A percentile compares a stretch with the other conserved stretches of the same genome.
These are phyloP conservation scores for Oryctes rhinoceros DNA, from an alignment of 1,140 invertebrate genomes.

Conservation along the genomic window DNA sequence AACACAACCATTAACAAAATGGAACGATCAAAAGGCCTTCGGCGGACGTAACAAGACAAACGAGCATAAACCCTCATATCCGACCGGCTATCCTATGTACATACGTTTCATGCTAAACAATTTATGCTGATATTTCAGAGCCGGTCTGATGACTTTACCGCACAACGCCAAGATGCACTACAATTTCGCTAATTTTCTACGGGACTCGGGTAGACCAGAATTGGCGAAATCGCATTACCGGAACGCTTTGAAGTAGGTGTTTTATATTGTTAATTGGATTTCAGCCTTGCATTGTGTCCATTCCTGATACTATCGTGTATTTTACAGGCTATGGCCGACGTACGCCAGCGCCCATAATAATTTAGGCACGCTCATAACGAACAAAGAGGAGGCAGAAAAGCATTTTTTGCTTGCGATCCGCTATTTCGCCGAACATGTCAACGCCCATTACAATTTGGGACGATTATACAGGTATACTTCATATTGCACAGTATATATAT, in stretches of 20 bases:
- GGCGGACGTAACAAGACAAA: no score
- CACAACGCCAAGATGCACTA: constrained; percentile 92
- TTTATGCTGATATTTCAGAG: constrained; percentile 63
- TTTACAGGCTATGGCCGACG: constrained; percentile 80
- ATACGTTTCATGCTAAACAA: neutral
- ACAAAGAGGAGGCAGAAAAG: constrained; percentile 72
- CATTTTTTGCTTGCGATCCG: constrained; percentile 81
- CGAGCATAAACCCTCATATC: no score
- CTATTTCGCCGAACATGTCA: constrained; percentile 79
- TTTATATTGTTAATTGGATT: constrained; percentile 41
- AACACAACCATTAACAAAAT: no score
- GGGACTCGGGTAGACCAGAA: constrained; percentile 75
- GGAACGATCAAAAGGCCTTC: no score
- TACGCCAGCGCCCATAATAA: constrained; percentile 92
- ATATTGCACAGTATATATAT: no score
- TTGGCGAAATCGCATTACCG: constrained; percentile 82
- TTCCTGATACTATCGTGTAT: neutral
- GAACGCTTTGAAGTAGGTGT: constrained; percentile 79
- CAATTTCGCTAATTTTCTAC: constrained; percentile 88
- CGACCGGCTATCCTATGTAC: no score
- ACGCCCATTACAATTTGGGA: constrained; percentile 88
- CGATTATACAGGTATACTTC: constrained; percentile 60
- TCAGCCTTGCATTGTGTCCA: neutral
- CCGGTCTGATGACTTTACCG: constrained; percentile 80
- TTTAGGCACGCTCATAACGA: constrained; percentile 79